Conservation (phyloP, 1,140 invertebrate genomes). For the Drosophila hydei region DNA sequence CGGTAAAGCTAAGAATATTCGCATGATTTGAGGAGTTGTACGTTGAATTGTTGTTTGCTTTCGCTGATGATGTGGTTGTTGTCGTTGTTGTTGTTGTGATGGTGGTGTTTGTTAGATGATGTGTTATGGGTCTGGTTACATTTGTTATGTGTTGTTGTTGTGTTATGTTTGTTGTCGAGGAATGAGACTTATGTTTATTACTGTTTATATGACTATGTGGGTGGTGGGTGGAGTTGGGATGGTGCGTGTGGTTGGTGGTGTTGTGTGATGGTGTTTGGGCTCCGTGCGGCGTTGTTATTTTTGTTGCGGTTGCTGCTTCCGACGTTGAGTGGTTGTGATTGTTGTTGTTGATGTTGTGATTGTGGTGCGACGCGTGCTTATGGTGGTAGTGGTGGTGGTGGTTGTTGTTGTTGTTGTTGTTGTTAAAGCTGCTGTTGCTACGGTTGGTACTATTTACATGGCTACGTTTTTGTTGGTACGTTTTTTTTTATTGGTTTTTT, state of each 20-base stretch:
- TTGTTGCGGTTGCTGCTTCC: constrained; percentile 41
- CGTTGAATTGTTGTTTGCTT: constrained; percentile 67
- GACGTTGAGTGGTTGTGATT: constrained; percentile 56
- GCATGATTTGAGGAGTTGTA: constrained; percentile 81
- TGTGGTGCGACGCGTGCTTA: constrained; percentile 61
- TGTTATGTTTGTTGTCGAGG: constrained; percentile 42
- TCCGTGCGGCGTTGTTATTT: constrained; percentile 66
- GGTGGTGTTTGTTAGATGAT: constrained; percentile 51
- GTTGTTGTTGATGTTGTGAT: constrained; percentile 66
- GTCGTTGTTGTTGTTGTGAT: constrained; percentile 38
- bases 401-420: constrained; percentile 54
- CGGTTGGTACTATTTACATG: constrained; percentile 81
- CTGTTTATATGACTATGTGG: constrained; percentile 52
- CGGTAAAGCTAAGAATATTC: constrained; percentile 87
- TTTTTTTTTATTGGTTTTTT: constrained; percentile 29
- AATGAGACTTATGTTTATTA: constrained; percentile 68
- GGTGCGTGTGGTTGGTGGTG: constrained; percentile 47
- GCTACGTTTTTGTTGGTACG: constrained; percentile 65
- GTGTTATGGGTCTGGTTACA: constrained; percentile 38
- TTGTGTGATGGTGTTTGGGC: constrained; percentile 50
- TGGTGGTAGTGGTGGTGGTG: constrained; percentile 53
- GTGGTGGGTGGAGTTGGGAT: constrained; percentile 31
- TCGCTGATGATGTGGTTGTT: constrained; percentile 43
- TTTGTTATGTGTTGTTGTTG: constrained; percentile 41
- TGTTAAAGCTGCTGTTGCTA: constrained; percentile 72